A percentile compares a stretch with the other conserved stretches of the same genome.
Evolutionary conservation across 2,797 vertebrate species (phyloP).

Genomic region (Aratinga solstitialis): DNA sequence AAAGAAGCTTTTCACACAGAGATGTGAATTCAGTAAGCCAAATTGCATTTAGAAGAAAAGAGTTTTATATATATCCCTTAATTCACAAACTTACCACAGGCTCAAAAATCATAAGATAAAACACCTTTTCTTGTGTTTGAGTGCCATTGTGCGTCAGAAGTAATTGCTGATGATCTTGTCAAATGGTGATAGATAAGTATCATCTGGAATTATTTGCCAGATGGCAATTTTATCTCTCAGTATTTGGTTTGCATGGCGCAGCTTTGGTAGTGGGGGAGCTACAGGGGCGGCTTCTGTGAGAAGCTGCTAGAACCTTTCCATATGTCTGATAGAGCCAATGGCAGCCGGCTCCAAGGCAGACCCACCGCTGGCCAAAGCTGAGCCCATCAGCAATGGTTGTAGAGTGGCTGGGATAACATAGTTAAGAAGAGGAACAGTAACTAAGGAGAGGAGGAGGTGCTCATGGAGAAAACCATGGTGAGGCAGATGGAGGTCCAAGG

Average conservation of each 20-base stretch:
- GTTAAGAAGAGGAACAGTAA: neutral
- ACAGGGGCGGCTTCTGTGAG: neutral
- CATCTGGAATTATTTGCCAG: neutral
- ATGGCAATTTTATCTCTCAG: neutral
- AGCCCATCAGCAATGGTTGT: neutral
- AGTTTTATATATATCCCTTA: neutral
- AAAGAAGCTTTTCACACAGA: neutral
- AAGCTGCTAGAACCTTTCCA: neutral
- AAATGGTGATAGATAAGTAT: neutral
- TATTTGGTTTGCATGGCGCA: neutral
- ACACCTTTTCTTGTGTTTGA: neutral
- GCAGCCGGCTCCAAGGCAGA: neutral
- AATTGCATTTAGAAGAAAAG: neutral
- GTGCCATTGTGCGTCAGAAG: neutral
- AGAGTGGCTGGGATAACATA: neutral
- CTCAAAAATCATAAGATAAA: neutral
- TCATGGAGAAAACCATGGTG: neutral
- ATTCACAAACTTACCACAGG: neutral
- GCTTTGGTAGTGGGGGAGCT: neutral
- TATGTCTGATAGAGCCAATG: rapidly evolving
- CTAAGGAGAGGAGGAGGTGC: neutral
- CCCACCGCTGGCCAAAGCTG: rapidly evolving
- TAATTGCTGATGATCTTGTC: neutral
- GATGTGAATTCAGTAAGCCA: neutral
- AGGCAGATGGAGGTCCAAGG: neutral